A percentile compares a stretch with the other conserved stretches of the same genome.
phyloP scores from a whole-genome alignment of 2,113 vertebrate species.

The Pterocles orientalis region DNA sequence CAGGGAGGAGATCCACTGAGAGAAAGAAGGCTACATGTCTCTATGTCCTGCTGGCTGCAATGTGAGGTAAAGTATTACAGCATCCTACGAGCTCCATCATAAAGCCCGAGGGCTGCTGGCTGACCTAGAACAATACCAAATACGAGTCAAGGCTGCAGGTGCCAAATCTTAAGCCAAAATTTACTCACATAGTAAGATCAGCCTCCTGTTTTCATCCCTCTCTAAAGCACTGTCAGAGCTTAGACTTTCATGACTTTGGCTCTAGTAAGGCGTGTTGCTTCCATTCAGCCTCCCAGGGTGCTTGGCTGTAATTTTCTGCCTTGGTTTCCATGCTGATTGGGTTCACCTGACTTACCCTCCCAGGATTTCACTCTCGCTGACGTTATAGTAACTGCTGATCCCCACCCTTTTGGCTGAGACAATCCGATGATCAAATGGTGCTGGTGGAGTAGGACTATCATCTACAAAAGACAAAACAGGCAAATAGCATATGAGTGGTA shows the following conservation, averaged over 20 bases:
- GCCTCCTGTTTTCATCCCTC: not conserved
- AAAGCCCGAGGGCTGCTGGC: constrained; percentile 2
- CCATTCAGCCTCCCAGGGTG: not conserved
- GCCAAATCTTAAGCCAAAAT: constrained; percentile 9
- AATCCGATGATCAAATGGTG: constrained; percentile 92
- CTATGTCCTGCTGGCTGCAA: not conserved
- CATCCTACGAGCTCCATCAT: not conserved
- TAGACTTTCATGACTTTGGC: not conserved
- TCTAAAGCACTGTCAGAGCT: not conserved
- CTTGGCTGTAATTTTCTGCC: not conserved
- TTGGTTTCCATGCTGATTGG: not conserved
- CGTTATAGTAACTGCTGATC: constrained; percentile 84
- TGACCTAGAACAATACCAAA: not conserved
- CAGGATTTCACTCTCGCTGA: constrained; percentile 87
- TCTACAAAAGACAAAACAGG: constrained; percentile 73
- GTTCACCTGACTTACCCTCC: constrained; percentile 87
- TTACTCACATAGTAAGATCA: not conserved
- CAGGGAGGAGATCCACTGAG: not conserved
- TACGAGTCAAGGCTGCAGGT: not conserved
- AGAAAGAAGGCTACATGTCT: not conserved
- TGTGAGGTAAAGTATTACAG: not conserved
- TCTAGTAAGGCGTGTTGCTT: not conserved
- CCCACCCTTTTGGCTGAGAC: constrained; percentile 87
- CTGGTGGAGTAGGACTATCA: constrained; percentile 77
- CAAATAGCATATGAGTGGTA: not conserved